Evolutionary conservation across 2,113 vertebrate genomes (phyloP), one percentile per base, ranked within the genome.

Genomic region (Salvator merianae): DNA sequence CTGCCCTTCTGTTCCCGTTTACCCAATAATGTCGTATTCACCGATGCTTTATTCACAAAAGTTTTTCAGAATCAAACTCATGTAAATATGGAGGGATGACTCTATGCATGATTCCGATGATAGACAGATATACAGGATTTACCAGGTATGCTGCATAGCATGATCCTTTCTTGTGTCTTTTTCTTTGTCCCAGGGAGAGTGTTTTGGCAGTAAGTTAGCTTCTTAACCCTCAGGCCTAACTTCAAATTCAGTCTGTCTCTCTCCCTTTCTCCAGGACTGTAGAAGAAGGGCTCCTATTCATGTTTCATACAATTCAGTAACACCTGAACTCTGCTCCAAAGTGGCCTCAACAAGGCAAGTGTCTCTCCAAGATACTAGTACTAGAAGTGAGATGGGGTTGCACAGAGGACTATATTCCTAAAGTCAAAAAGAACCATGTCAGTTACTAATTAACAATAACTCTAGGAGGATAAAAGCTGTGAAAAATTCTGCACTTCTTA

Each of bases 341-440:
- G 53, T 85, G 10, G 30, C 28, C 8, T 85, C 83, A 50, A 30
- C 43, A 79, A 85, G 83, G 83, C 79, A 63, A 79, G 83, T 63
- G 5, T 36, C 38, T 72, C 63, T 28, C 66, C n/a, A n/a, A 36
- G 55, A 28, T 71, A 30, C 24, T 26, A 47, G 7, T 26, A 38
- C 16, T 50, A 63, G 53, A 82, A 32, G 28, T 81, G 50, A 7
- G 10, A 12, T 53, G 28, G 18, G 43, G 10, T 2, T 47, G 43
- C 43, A 13, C 4, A 40, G 18, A 16, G 40, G 18, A 20, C 10
- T 34, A 30, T n/a, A 9, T 66, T 26, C 26, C 7, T 66, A 66
- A 30, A 66, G 26, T 30, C 26, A 7, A 40, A 38, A 36, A 14
- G 26, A 38, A 82, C 47, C n/a, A n/a, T 62, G 22, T 14, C 78